These are phyloP conservation scores for Halictus rubicundus DNA, from an alignment of 1,140 invertebrate species.

Conservation along the genomic window DNA sequence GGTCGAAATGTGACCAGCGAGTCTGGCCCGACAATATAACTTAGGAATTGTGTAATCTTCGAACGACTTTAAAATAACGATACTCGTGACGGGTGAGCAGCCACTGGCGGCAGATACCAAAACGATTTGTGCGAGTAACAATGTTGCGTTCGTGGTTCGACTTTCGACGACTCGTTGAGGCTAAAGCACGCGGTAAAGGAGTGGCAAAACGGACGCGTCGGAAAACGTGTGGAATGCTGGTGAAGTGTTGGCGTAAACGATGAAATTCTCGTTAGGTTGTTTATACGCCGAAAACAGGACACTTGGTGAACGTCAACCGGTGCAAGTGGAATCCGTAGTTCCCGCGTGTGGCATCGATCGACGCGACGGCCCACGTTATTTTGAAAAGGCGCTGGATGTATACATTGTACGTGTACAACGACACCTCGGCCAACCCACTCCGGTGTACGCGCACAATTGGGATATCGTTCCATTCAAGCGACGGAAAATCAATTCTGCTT, in stretches of 20 bases:
- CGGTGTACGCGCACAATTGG: slow-evolving; percentile 43
- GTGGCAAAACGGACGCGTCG: not conserved
- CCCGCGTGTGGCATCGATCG: slow-evolving; percentile 47
- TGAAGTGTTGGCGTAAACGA: not conserved
- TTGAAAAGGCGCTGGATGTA: slow-evolving; percentile 36
- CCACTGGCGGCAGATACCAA: too few species aligned
- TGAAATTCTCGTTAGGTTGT: slow-evolving; percentile 25
- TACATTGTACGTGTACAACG: not conserved
- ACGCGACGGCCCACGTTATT: slow-evolving; percentile 18
- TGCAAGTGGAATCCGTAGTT: slow-evolving; percentile 32
- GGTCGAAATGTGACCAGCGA: too few species aligned
- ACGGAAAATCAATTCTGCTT: slow-evolving; percentile 59
- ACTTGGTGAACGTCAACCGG: not conserved
- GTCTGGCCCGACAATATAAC: too few species aligned
- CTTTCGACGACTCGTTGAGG: too few species aligned
- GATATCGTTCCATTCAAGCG: slow-evolving; percentile 56
- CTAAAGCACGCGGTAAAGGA: not conserved
- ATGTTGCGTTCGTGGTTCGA: too few species aligned
- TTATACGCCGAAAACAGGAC: not conserved
- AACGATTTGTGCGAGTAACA: too few species aligned
- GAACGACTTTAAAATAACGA: too few species aligned
- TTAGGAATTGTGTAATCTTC: too few species aligned
- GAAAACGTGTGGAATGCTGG: not conserved
- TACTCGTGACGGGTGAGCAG: too few species aligned
- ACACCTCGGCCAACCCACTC: not conserved